phyloP scores from a whole-genome alignment of 2,797 vertebrate species.

The Euphonia xanthogaster region DNA sequence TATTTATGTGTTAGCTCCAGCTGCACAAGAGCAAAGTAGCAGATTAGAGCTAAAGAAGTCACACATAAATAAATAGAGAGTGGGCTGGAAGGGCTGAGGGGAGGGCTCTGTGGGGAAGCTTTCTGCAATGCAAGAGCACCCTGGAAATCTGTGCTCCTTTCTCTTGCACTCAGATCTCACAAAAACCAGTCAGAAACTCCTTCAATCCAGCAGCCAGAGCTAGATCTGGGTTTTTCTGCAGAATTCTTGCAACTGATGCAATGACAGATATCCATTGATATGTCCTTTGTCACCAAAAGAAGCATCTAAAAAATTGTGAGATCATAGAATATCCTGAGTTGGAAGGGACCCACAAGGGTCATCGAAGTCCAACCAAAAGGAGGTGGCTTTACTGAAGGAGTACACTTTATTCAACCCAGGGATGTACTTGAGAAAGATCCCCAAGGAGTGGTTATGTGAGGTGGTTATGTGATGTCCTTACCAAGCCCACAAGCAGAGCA shows the following conservation, averaged over 20 bases:
- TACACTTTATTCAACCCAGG: not conserved
- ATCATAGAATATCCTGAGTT: not conserved
- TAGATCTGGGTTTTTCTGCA: accelerated
- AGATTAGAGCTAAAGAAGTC: not conserved
- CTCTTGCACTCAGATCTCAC: not conserved
- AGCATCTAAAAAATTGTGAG: not conserved
- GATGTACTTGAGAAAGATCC: not conserved
- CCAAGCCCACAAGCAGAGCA: not conserved
- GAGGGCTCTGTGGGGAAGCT: not conserved
- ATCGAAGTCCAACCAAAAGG: not conserved
- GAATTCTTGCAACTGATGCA: not conserved
- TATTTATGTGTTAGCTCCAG: not conserved
- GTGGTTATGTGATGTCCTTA: not conserved
- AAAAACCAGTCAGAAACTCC: not conserved
- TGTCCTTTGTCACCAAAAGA: not conserved
- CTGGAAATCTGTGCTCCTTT: not conserved
- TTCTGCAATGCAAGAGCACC: not conserved
- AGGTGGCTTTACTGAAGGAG: not conserved
- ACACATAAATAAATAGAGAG: not conserved
- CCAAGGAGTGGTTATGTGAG: not conserved
- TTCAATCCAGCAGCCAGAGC: not conserved
- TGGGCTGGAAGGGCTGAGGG: not conserved
- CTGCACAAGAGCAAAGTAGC: not conserved
- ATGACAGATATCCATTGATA: not conserved
- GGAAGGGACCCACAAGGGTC: not conserved